A percentile compares a stretch with the other conserved stretches of the same genome.
phyloP scores from a whole-genome alignment of 1,140 invertebrate genomes.

The Planococcus citri region DNA sequence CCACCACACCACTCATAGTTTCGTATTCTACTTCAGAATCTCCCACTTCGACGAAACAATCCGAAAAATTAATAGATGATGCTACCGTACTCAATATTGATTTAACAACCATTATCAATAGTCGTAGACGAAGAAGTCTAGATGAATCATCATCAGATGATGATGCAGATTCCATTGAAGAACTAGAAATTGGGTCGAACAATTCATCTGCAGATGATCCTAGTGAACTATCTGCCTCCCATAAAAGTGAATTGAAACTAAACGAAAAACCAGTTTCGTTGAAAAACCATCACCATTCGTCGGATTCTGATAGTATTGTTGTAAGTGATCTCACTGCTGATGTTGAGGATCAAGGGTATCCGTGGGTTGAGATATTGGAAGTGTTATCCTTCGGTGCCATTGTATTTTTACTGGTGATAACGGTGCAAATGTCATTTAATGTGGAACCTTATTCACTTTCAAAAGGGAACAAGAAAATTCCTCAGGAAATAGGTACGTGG shows the following conservation, averaged over 20 bases:
- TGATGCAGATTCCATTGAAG: no score
- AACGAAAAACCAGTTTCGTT: not conserved
- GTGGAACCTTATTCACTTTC: not conserved
- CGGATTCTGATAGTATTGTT: not conserved
- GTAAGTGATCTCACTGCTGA: not conserved
- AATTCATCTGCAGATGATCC: no score
- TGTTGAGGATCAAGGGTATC: not conserved
- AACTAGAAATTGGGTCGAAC: no score
- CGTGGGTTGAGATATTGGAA: not conserved
- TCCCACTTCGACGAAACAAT: not conserved
- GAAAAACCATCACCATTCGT: no score
- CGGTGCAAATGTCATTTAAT: not conserved
- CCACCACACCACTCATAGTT: not conserved
- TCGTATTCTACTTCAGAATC: not conserved
- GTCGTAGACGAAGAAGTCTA: not conserved
- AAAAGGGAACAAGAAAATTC: not conserved
- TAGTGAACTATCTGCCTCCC: no score
- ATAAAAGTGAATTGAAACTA: not conserved
- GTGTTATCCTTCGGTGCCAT: not conserved
- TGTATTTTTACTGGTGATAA: not conserved
- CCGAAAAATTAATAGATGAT: not conserved
- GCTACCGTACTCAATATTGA: not conserved
- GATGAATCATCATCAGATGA: no score
- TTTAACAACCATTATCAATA: not conserved
- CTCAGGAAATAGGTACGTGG: not conserved